Evolutionary conservation across 2,888 invertebrate species (phyloP), one percentile per base, ranked within the genome.

Genomic region (Chorisops tibialis): DNA sequence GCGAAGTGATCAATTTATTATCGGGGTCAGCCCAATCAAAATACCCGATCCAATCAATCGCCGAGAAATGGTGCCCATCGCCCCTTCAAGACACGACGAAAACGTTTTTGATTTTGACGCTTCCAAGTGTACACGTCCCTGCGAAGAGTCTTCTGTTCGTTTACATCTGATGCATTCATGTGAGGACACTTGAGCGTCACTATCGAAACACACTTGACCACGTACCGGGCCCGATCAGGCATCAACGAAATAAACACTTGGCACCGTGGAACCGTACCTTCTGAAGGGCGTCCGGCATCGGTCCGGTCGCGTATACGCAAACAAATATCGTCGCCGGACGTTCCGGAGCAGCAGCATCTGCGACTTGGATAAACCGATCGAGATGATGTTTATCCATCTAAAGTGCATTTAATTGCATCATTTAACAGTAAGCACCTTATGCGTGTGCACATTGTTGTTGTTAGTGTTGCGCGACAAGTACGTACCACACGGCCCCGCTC

Each of bases 341-440:
- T 35, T 45, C 56, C 19, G 18, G 18, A 30, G 43, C 21, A 9
- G 22, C 14, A 21, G 50, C 12, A 35, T 2, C 14, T 35, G n/a
- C n/a, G 7, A 7, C 30, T 30, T 56, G 30, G 43, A 43, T 56
- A 24, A 45, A 43, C 56, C 43, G 56, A 56, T 56, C 56, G 30
- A 56, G 56, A 56, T 54, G 56, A 43, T 56, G 56, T 56, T 56
- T 56, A 56, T 56, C 35, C 56, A 56, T 56, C 56, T 56, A 56
- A 56, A 56, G 56, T 45, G 30, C 56, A 30, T 56, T 56, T 56
- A 56, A 56, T 56, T 56, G 56, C 56, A 56, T 56, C 56, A 56
- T 56, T 56, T 56, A 56, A 56, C 56, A 24, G 56, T 30, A 21
- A 56, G 56, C 24, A 56, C 56, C 43, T 43, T 30, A 56, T 56